Base-by-base conservation (phyloP, 2,797 vertebrate genomes). In the Characodon lateralis region DNA sequence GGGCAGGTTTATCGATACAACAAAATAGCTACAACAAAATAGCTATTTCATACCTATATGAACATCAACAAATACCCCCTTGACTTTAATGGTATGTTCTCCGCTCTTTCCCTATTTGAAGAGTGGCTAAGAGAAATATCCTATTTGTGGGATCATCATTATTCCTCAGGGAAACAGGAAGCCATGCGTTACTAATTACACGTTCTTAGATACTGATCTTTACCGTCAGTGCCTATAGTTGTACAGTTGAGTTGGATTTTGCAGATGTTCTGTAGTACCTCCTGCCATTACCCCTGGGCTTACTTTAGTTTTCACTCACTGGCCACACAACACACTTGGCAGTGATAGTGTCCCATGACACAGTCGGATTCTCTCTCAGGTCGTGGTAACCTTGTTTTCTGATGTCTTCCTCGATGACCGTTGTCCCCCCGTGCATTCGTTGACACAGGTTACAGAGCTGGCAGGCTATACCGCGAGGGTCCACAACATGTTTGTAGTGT, bases 401-500 rank as follows among this genome's bases (percentile, higher is more conserved):
- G 13, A 48, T 31, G 71, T 46, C 41, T 41, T 31, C 2, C 2
- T 48, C 3, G 16, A 1, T 83, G 50, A 85, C 76, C 68, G 58
- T 28, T 85, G 55, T 78, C 74, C 83, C 16, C n/a, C 13, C 53
- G 24, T 77, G 66, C 86, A 73, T 86, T 73, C 86, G 74, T 71
- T 84, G 82, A 76, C 65, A 72, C 92, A 99, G 98, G 93, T 99
- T 89, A 99, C 98, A 5, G 98, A 99, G 90, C 92, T 99, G 89
- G 98, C 98, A 48, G 98, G 98, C 50, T 99, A 99, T 90, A 99
- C 98, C 0, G 97, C 98, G 24, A 95, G 98, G 12, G 98, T 99
- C 43, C 96, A 98, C 93, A 98, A 97, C 91, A 98, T 99, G 98
- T 97, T 99, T 80, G 92, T 93, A 78, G 98, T 99, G 86, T 99